Evolutionary conservation across 2,113 vertebrate species (phyloP), one percentile per base, ranked within the genome.

Genomic region (Hyaena hyaena): DNA sequence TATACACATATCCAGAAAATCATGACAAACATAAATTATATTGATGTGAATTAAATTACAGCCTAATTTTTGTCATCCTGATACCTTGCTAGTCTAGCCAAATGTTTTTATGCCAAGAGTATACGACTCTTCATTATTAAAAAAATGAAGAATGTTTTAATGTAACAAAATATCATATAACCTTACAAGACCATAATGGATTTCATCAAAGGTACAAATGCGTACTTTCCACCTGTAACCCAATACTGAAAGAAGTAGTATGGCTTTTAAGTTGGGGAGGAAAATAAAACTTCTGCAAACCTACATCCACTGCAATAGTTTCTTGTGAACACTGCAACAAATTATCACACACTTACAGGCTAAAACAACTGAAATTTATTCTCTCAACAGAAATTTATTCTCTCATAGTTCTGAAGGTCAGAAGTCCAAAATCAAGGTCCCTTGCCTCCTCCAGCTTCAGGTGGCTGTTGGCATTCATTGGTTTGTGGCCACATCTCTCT

Each of bases 271-370:
- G 73, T 68, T 68, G 33, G 26, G 5, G 24, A 89, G 43, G 5
- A 71, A 79, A 96, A 83, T 24, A 90, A 93, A 97, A 74, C 8
- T 84, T 92, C 28, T 39, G 19, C 28, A 93, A 95, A 66, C 35
- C 55, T 85, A 73, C 2, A 28, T 9, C 23, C n/a, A 69, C 23
- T 45, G 3, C 43, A 71, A n/a, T 84, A 31, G 11, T 19, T 92
- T 92, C 53, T 63, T 53, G 11, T 65, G 19, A 48, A n/a, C 71
- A 5, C 53, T 92, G 5, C 33, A 76, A 81, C 55, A 82, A 66
- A 68, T 87, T 58, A 55, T 28, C n/a, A 77, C 73, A 65, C 55
- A 86, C 31, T 35, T 39, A 10, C 23, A 33, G 45, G 10, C 17
- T 86, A 63, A 71, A 71, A 61, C 74, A 93, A 79, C 33, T 65